Conservation (phyloP, 2,797 vertebrate genomes). For the Dromococcyx pavoninus region DNA sequence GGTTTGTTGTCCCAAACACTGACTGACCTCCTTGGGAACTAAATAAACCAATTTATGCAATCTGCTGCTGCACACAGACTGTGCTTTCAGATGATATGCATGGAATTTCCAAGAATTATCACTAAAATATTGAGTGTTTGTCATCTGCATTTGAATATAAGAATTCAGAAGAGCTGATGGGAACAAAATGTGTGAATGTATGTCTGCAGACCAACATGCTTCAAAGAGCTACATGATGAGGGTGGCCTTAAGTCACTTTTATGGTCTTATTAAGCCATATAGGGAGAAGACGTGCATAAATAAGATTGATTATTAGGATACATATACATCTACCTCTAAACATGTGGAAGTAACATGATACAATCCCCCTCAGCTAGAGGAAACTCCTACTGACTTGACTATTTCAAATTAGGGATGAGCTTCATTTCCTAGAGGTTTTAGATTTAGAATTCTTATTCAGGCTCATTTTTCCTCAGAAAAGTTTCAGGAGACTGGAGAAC, state of each 20-base stretch:
- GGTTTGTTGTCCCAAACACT: background rate
- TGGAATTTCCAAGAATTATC: background rate
- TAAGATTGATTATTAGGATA: background rate
- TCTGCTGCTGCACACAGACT: background rate
- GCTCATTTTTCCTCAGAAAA: background rate
- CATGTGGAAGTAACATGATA: background rate
- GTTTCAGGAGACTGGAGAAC: background rate
- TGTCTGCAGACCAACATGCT: background rate
- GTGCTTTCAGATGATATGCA: background rate
- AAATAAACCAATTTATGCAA: background rate
- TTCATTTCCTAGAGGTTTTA: background rate
- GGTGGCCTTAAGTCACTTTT: background rate
- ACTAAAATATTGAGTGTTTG: background rate
- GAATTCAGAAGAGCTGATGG: background rate
- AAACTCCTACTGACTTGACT: background rate
- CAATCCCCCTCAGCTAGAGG: background rate
- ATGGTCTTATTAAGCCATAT: background rate
- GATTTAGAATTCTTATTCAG: background rate
- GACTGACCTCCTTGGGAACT: background rate
- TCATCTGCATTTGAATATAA: background rate
- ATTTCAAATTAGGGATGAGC: background rate
- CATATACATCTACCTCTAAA: background rate
- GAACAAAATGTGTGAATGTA: background rate
- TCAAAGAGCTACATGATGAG: background rate
- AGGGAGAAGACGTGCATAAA: background rate